Percentiles rank a stretch among this genome's conserved stretches.
Conservation (phyloP, 2,888 invertebrate genomes). For the Germaria angustata region DNA sequence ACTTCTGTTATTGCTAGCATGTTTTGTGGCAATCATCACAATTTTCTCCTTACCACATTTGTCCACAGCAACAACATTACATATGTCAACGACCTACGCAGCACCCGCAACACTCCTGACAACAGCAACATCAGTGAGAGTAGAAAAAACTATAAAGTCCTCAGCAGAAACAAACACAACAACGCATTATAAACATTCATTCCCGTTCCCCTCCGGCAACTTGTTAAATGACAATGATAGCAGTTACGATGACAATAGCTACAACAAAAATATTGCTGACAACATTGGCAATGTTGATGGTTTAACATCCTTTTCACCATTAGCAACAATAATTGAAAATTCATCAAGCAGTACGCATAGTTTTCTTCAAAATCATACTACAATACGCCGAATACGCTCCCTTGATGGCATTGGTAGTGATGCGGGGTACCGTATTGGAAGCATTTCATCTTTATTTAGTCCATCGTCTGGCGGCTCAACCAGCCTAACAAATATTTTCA, state of each 20-base stretch:
- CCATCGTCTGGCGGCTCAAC: constrained; percentile 28
- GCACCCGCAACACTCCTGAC: constrained; percentile 51
- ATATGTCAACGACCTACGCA: constrained; percentile 60
- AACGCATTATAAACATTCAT: constrained; percentile 22
- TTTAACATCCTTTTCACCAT: constrained; percentile 25
- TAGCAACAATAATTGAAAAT: constrained; percentile 24
- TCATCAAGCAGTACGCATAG: constrained; percentile 9
- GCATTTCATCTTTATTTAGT: constrained; percentile 35
- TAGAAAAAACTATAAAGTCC: constrained; percentile 46
- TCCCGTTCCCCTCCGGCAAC: not conserved
- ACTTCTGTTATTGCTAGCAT: constrained; percentile 70
- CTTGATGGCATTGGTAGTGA: constrained; percentile 30
- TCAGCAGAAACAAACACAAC: constrained; percentile 40
- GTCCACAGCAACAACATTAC: constrained; percentile 61
- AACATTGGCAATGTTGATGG: constrained; percentile 44
- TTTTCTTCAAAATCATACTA: constrained; percentile 11
- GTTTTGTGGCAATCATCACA: constrained; percentile 73
- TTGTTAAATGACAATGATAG: constrained; percentile 16
- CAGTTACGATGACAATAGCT: constrained; percentile 15
- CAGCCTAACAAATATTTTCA: constrained; percentile 66
- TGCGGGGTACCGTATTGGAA: constrained; percentile 38
- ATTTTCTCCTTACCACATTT: constrained; percentile 70
- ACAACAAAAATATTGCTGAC: constrained; percentile 29
- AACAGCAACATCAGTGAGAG: constrained; percentile 49
- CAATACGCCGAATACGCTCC: constrained; percentile 55